Percentiles rank a stretch among this genome's conserved stretches.
These are phyloP conservation scores for Pollenia labialis DNA, from an alignment of 2,888 invertebrate species.

Conservation along the genomic window DNA sequence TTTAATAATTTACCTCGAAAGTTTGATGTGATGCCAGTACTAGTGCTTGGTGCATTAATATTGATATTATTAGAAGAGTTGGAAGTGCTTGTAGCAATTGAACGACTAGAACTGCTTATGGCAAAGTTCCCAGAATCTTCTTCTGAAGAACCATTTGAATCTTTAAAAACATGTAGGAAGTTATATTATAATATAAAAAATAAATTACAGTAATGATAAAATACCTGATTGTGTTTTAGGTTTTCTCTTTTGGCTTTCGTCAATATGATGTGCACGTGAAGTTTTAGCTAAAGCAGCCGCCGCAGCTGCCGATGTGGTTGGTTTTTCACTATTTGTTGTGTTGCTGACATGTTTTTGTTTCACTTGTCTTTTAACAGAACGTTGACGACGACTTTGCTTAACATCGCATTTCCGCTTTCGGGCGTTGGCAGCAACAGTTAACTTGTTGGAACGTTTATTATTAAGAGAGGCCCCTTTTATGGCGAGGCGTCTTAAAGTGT, in stretches of 20 bases:
- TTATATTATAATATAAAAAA: neutral
- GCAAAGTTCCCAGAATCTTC: conserved; percentile 72
- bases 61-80: conserved; percentile 54
- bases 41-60: conserved; percentile 88
- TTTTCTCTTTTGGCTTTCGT: conserved; percentile 30
- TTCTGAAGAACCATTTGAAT: conserved; percentile 70
- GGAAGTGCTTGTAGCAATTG: conserved; percentile 68
- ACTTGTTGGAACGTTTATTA: conserved; percentile 78
- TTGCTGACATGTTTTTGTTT: conserved; percentile 18
- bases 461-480: conserved; percentile 85
- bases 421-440: conserved; percentile 61
- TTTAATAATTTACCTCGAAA: conserved; percentile 76
- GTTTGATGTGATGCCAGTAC: conserved; percentile 85
- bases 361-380: conserved; percentile 36
- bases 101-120: conserved; percentile 71
- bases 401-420: conserved; percentile 25
- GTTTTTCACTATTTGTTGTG: conserved; percentile 75
- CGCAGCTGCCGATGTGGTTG: conserved; percentile 79
- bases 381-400: conserved; percentile 43
- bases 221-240: conserved; percentile 57
- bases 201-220: neutral
- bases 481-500: conserved; percentile 87
- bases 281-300: conserved; percentile 70
- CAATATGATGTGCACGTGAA: neutral
- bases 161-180: conserved; percentile 25